Conservation (phyloP, 2,888 invertebrate genomes). For the Diarsia dahlii region DNA sequence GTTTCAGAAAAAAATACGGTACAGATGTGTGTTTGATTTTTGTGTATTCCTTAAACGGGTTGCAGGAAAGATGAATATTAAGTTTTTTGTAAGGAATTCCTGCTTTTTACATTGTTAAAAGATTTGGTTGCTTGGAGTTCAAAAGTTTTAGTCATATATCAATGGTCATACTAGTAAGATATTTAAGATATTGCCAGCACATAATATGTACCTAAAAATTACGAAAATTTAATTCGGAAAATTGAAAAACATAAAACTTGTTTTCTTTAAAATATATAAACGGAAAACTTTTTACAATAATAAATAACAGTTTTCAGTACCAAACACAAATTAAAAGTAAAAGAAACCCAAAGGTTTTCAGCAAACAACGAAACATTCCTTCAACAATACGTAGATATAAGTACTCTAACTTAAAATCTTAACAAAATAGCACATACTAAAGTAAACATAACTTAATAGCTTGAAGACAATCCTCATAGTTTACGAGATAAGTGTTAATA, state of each 20-base stretch:
- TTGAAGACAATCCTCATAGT: constrained; percentile 67
- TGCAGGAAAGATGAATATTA: constrained; percentile 61
- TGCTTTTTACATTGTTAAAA: constrained; percentile 19
- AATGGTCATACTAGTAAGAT: not conserved
- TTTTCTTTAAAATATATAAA: not conserved
- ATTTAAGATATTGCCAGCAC: not conserved
- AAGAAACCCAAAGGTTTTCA: not conserved
- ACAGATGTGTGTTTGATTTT: constrained; percentile 67
- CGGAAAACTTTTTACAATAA: not conserved
- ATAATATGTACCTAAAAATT: no score
- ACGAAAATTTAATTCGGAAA: not conserved
- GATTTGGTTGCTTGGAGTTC: not conserved
- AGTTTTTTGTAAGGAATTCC: constrained; percentile 41
- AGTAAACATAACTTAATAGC: constrained; percentile 57
- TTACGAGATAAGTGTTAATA: constrained; percentile 75
- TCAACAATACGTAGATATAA: not conserved
- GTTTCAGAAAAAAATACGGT: constrained; percentile 60
- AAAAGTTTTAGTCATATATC: no score
- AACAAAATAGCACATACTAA: constrained; percentile 56
- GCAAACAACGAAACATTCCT: not conserved
- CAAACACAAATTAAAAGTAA: not conserved
- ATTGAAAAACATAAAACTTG: not conserved
- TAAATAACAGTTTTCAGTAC: not conserved
- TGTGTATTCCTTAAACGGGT: constrained; percentile 56
- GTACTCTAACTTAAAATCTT: constrained; percentile 18